Evolutionary conservation across 2,888 invertebrate genomes (phyloP), one percentile per base, ranked within the genome.

Genomic region (Cenopis cana): DNA sequence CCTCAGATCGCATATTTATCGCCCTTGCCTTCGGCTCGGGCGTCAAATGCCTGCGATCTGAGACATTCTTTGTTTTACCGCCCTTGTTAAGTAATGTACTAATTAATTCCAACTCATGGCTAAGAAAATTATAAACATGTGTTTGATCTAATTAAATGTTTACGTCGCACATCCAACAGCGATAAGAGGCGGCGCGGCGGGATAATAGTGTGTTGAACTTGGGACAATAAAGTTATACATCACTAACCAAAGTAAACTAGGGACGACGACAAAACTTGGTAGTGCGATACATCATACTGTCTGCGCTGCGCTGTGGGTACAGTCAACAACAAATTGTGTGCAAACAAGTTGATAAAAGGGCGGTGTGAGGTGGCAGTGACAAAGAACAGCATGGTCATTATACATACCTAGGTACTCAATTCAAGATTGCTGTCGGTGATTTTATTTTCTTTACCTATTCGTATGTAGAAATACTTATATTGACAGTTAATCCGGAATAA

Each of bases 281-380:
- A 38, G 64, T 36, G 33, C 36, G 64, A 64, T 64, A 38, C 64
- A 64, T 64, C 64, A 64, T 64, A 54, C 64, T 61, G 61, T 29
- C 33, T 62, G n/a, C 33, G 49, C 33, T 62, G n/a, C 33, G 49
- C 24, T 46, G 29, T 41, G 24, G 52, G 52, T 64, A 64, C 64
- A 20, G 54, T 38, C 54, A 54, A 20, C 52, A 20, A n/a, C 36
- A 64, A n/a, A 52, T 52, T 33, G 10, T 20, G 20, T 6, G 18
- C 36, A 50, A 60, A 61, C 46, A 50, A 50, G 4, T 12, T 33
- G 12, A 61, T 49, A 50, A 18, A 50, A 1, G 9, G n/a, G n/a
- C n/a, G n/a, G n/a, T n/a, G n/a, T n/a, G n/a, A n/a, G n/a, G n/a
- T n/a, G n/a, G n/a, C n/a, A n/a, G 10, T 33, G 33, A 33, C 0